These are phyloP conservation scores for Piaya cayana DNA, from an alignment of 2,113 vertebrate genomes.

Conservation along the genomic window DNA sequence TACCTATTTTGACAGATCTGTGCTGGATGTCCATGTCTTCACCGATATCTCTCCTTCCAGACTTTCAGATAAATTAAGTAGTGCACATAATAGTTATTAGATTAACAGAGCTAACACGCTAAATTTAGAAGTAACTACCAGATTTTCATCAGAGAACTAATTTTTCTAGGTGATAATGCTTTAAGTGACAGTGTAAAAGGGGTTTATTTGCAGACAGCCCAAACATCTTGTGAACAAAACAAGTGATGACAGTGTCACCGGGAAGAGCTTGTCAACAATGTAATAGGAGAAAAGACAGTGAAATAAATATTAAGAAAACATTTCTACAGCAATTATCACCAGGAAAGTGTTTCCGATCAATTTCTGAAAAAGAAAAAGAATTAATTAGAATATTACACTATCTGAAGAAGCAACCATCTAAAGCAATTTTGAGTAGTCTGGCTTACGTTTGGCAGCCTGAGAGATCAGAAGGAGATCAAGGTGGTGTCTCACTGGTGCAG, in stretches of 20 bases:
- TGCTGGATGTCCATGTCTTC: neutral
- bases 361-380: neutral
- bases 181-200: neutral
- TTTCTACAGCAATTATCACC: neutral
- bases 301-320: neutral
- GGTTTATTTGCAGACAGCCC: neutral
- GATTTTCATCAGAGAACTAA: neutral
- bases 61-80: neutral
- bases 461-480: neutral
- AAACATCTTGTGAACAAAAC: neutral
- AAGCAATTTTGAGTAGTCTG: neutral
- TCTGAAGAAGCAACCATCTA: neutral
- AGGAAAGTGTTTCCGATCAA: neutral
- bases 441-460: neutral
- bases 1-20: neutral
- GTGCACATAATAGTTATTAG: neutral
- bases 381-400: neutral
- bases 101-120: neutral
- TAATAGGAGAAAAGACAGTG: neutral
- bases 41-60: neutral
- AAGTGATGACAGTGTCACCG: neutral
- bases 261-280: neutral
- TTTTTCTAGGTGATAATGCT: neutral
- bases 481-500: neutral
- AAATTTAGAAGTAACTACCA: neutral